Percentiles rank a stretch among this genome's conserved stretches.
Evolutionary conservation across 2,888 invertebrate genomes (phyloP).

Genomic region (Drosophila planitibia): DNA sequence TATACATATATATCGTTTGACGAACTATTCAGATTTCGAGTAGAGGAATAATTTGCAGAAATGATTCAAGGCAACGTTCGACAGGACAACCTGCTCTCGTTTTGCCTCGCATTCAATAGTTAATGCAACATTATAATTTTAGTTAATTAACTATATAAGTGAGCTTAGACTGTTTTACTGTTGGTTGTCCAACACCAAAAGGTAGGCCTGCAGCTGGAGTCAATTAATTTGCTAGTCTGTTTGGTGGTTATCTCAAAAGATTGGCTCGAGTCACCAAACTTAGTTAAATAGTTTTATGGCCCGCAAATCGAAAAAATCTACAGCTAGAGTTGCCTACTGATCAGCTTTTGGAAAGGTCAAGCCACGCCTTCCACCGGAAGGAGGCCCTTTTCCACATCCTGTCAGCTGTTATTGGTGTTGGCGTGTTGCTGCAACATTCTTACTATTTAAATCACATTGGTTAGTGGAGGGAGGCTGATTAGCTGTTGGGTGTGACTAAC

Average conservation of each 20-base stretch:
- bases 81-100: background rate
- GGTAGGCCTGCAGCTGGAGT: background rate
- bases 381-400: background rate
- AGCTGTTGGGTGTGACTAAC: slow-evolving; percentile 9
- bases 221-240: background rate
- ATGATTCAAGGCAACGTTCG: background rate
- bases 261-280: background rate
- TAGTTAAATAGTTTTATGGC: background rate
- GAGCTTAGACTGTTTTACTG: background rate
- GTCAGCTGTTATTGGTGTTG: background rate
- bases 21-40: background rate
- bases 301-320: background rate
- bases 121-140: background rate
- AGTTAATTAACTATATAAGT: background rate
- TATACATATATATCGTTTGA: background rate
- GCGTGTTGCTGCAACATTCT: background rate
- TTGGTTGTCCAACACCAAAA: background rate
- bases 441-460: background rate
- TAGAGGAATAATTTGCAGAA: background rate
- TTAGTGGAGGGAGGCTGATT: background rate
- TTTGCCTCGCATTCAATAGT: background rate
- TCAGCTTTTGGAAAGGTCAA: background rate
- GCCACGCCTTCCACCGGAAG: background rate
- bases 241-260: background rate
- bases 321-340: too few relatives aligned